Evolutionary conservation across 1,140 invertebrate genomes (phyloP), one percentile per base, ranked within the genome.

Genomic region (Aphidius gifuensis): DNA sequence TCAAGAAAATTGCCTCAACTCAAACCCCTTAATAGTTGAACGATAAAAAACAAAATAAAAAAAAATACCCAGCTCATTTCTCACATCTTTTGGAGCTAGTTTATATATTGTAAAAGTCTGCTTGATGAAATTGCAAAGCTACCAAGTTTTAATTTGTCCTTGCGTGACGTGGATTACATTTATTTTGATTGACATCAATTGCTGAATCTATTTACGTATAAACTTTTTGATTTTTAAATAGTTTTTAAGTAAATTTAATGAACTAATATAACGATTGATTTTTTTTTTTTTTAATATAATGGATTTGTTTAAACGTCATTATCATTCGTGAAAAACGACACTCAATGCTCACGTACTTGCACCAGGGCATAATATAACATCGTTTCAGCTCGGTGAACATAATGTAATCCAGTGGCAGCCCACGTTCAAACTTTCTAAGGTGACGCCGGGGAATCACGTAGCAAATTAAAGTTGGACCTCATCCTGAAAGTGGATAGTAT

Each of bases 131-230:
- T 73, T 74, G 71, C 74, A 75, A 74, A 76, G 69, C 72, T 72
- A 71, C 74, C 69, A 76, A 74, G 71, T 77, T 75, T 77, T 74
- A 75, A 76, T 76, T 76, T 76, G 72, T 73, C 73, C 71, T 74
- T 65, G 71, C 74, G 74, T 74, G 75, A 75, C 71, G 67, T 65
- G 72, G 75, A 77, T 75, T 73, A 74, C 73, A 68, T 70, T 69
- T 70, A 68, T 68, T 63, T 62, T 69, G 73, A 74, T 75, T 74
- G 72, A 74, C 72, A 70, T 67, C 64, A 66, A 64, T 64, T 59
- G 63, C 64, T 66, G 48, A 62, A 59, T 32, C 4, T 32, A 32
- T 32, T 32, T 32, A 3, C 2, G 23, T 32, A 32, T 32, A 32
- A 32, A 32, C 23, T 32, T 32, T 16, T 16, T 16, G 16, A 16